These are phyloP conservation scores for Drosophila pseudoobscura DNA, from an alignment of 1,140 invertebrate genomes.

Conservation along the genomic window DNA sequence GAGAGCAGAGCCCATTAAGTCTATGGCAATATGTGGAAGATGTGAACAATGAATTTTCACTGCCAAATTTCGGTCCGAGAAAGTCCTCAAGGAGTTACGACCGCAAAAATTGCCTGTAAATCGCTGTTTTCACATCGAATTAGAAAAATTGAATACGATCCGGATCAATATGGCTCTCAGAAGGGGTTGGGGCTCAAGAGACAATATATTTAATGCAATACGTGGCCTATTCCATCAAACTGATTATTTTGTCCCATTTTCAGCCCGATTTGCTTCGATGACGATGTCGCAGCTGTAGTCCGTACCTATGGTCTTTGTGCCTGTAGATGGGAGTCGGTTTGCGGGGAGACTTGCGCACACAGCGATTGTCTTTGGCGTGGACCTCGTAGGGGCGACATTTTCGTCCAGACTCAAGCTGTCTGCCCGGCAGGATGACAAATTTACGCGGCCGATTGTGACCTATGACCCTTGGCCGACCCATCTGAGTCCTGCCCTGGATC, in stretches of 20 bases:
- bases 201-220: too few species aligned
- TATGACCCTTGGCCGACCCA: neutral
- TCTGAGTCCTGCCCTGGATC: too few species aligned
- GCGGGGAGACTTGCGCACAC: conserved; percentile 37
- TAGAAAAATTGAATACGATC: too few species aligned
- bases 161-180: too few species aligned
- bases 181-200: neutral
- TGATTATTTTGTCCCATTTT: neutral
- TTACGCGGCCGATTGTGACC: conserved; percentile 26
- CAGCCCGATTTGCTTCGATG: neutral
- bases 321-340: conserved; percentile 14
- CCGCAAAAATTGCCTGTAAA: neutral
- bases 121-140: neutral
- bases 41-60: conserved; percentile 1
- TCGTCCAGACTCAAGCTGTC: neutral
- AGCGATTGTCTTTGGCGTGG: conserved; percentile 19
- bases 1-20: neutral
- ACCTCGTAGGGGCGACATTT: conserved; percentile 53
- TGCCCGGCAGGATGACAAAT: conserved; percentile 39
- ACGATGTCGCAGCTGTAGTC: conserved; percentile 12
- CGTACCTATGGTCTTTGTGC: conserved; percentile 44
- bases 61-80: too few species aligned
- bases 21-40: conserved; percentile 1
- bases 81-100: neutral
- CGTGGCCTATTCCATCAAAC: too few species aligned